Evolutionary conservation across 2,888 invertebrate genomes (phyloP).

Genomic region (Aleiodes leptofemur): DNA sequence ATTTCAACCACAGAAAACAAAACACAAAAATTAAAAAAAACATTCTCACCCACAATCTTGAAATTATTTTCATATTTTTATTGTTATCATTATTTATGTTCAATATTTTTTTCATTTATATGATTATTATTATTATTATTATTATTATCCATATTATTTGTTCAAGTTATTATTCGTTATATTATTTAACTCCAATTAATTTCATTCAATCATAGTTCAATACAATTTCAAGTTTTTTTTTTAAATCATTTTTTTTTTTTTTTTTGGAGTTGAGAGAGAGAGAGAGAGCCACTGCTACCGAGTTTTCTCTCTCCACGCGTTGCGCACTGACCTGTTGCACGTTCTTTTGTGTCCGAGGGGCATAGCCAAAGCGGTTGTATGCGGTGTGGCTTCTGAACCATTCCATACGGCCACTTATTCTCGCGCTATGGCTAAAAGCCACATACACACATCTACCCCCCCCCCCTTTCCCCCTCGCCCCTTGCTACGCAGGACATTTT

Average conservation of each 20-base stretch:
- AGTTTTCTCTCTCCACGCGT: constrained; percentile 50
- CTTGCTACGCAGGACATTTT: constrained; percentile 60
- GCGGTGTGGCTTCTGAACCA: constrained; percentile 59
- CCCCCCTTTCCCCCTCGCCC: constrained; percentile 58
- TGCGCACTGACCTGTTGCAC: constrained; percentile 69
- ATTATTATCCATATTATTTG: too few relatives aligned
- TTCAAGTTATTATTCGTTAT: too few relatives aligned
- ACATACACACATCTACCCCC: background rate
- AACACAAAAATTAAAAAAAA: too few relatives aligned
- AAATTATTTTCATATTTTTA: background rate
- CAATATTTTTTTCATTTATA: too few relatives aligned
- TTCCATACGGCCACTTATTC: constrained; percentile 63
- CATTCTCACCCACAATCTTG: too few relatives aligned
- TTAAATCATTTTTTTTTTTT: too few relatives aligned
- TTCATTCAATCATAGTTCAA: too few relatives aligned
- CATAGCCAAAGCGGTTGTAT: constrained; percentile 41
- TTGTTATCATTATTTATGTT: too few relatives aligned
- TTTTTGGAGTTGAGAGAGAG: constrained; percentile 46
- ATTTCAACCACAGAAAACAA: too few relatives aligned
- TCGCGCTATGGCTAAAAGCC: constrained; percentile 51
- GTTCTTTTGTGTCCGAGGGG: constrained; percentile 66
- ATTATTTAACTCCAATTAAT: too few relatives aligned
- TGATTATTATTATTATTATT: too few relatives aligned
- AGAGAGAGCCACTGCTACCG: constrained; percentile 37
- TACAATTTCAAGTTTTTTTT: too few relatives aligned